Base-by-base conservation (phyloP, 2,888 invertebrate species). In the Eupithecia insigniata region DNA sequence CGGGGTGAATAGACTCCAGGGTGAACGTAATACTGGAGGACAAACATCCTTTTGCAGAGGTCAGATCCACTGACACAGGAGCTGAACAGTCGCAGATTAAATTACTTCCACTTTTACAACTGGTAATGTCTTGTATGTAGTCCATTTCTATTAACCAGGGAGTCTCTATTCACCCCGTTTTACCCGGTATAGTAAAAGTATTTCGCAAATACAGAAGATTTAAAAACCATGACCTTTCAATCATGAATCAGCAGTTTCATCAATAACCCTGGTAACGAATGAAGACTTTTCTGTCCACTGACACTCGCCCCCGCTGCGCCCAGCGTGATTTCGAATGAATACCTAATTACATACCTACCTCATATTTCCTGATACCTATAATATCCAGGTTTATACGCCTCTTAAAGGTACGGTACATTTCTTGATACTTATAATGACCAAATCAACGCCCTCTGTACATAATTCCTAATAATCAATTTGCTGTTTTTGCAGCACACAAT, bases 401-500 rank as follows among this genome's bases (percentile, higher is more conserved):
- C 34, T 12, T n/a, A 32, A 22, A 62, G 16, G 61, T 66, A 34
- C 32, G 12, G 30, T 30, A 14, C 18, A 61, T 60, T 51, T 67
- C 46, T 34, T 61, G 46, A 22, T 46, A 46, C 60, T 28, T 22
- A 26, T 60, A 51, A 66, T 67, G 55, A 22, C 51, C 55, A 55
- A 55, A 22, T 60, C 28, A 64, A 39, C 62, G 67, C 51, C 62
- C 30, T 36, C 36, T 12, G 61, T 28, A 72, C 16, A 62, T 67
- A 73, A 70, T 73, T 67, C 64, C 55, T 30, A 43, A 51, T 55
- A 67, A 70, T 67, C 67, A 70, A 73, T 73, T 70, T 67, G 22
- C 46, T 34, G 34, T 70, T 73, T 73, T 73, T 70, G 64, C 34
- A 30, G 60, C 64, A 60, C 58, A 73, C 70, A 73, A 73, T 73